Base-by-base conservation (phyloP, 2,113 vertebrate species). In the Myxocyprinus asiaticus region DNA sequence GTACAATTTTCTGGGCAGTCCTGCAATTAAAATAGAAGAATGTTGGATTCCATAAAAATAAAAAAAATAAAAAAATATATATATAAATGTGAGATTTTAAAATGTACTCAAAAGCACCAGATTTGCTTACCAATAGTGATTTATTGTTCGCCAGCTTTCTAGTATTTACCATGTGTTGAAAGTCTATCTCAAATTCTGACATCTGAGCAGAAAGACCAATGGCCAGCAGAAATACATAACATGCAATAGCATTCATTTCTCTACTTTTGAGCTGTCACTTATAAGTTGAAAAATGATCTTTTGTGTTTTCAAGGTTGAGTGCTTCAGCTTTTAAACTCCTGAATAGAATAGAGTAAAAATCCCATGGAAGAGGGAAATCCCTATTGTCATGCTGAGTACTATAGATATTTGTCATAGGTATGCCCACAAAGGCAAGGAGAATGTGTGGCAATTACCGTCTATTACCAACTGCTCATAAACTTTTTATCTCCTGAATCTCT, bases 241-340 rank as follows among this genome's bases (percentile, higher is more conserved):
- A 76, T 7, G 15, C 9, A 0, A 0, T n/a, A 7, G 33, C 53
- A 43, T 76, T 44, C 74, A 76, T 76, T 42, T 11, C 7, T 47
- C 45, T 9, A 14, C 6, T 4, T 68, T 73, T 59, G 4, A 62
- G 50, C 11, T 17, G 33, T 65, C 0, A 12, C 8, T 48, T 48
- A 48, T 11, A 63, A 9, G 44, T 33, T 74, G 62, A 44, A n/a
- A 76, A 53, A 55, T 0, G 47, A 15, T 76, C 44, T 53, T 62
- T 53, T 17, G 64, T 63, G 33, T 33, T 63, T 47, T 50, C 33
- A 6, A 10, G 14, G 33, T 65, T 44, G 22, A 50, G 44, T 4
- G 17, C 8, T 65, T 76, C 48, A 15, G 74, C 74, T 76, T 76
- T 76, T 76, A 76, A 76, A 11, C 61, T 53, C 22, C 14, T 53